A percentile compares a stretch with the other conserved stretches of the same genome.
Conservation (phyloP, 2,888 invertebrate genomes). For the Teinopalpus imperialis region DNA sequence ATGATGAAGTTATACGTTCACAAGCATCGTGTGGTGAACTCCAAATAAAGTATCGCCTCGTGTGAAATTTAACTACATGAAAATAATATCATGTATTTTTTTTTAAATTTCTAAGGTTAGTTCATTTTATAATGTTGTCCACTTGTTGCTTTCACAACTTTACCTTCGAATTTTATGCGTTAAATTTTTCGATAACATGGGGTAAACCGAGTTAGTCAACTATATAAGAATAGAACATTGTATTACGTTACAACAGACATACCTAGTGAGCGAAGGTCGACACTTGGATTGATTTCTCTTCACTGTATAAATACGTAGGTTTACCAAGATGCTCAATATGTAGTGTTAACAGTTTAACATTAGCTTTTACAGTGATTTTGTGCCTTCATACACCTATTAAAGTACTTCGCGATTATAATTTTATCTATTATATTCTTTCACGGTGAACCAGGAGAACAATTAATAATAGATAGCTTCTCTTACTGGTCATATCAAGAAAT, state of each 20-base stretch:
- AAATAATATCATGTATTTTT: too few species aligned
- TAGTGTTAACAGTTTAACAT: too few species aligned
- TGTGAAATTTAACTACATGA: background rate
- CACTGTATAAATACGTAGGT: conserved; percentile 1
- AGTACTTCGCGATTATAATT: too few species aligned
- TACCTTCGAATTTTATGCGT: conserved; percentile 9
- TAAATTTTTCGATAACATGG: conserved; percentile 9
- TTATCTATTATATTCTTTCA: too few species aligned
- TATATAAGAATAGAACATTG: conserved; percentile 18
- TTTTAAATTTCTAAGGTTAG: background rate
- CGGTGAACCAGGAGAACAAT: too few species aligned
- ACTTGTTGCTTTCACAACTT: conserved; percentile 4
- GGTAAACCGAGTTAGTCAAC: conserved; percentile 5
- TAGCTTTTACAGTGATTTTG: too few species aligned
- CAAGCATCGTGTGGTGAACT: conserved; percentile 12
- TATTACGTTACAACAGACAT: conserved; percentile 3
- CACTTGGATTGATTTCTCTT: conserved; percentile 13
- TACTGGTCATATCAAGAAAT: too few species aligned
- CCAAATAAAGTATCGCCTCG: background rate
- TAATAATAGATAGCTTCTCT: too few species aligned
- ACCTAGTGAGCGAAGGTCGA: conserved; percentile 9
- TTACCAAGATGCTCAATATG: background rate
- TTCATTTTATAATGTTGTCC: conserved; percentile 3
- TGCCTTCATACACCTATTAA: too few species aligned
- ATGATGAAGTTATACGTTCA: too few species aligned